Evolutionary conservation across 2,797 vertebrate species (phyloP).

Genomic region (Protonibea diacanthus): DNA sequence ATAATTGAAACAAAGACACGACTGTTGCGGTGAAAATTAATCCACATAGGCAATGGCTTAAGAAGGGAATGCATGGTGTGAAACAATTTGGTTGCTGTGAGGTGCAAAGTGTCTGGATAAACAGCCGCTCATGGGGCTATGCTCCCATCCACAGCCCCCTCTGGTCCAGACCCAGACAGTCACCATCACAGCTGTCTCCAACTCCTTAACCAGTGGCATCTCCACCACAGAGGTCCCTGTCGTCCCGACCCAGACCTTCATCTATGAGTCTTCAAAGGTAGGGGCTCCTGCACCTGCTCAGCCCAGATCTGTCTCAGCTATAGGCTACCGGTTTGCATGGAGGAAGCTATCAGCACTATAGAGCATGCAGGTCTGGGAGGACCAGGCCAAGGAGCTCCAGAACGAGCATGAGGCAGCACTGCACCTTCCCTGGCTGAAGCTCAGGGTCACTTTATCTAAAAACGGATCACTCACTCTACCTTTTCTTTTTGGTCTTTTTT

Average conservation of each 20-base stretch:
- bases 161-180: conserved; percentile 96
- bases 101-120: conserved; percentile 61
- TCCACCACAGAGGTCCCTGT: conserved; percentile 94
- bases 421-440: conserved; percentile 11
- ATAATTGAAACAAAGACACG: conserved; percentile 1
- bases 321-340: conserved; percentile 13
- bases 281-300: conserved; percentile 72
- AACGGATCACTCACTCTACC: background rate
- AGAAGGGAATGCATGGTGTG: conserved; percentile 59
- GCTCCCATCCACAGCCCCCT: conserved; percentile 89
- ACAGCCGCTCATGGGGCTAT: conserved; percentile 79
- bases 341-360: conserved; percentile 11
- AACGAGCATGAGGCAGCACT: conserved; percentile 30
- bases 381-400: conserved; percentile 46
- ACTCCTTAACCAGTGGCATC: conserved; percentile 87
- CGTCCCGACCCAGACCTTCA: conserved; percentile 93
- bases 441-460: conserved; percentile 3
- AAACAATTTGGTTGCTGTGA: conserved; percentile 58
- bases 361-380: conserved; percentile 40
- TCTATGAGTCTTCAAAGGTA: conserved; percentile 95
- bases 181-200: conserved; percentile 91
- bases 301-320: conserved; percentile 59
- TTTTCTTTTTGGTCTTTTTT: conserved; percentile 13
- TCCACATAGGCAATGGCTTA: conserved; percentile 6
- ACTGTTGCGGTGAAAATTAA: conserved; percentile 25